Conservation (phyloP, 2,888 invertebrate genomes). For the Alcis repandata region DNA sequence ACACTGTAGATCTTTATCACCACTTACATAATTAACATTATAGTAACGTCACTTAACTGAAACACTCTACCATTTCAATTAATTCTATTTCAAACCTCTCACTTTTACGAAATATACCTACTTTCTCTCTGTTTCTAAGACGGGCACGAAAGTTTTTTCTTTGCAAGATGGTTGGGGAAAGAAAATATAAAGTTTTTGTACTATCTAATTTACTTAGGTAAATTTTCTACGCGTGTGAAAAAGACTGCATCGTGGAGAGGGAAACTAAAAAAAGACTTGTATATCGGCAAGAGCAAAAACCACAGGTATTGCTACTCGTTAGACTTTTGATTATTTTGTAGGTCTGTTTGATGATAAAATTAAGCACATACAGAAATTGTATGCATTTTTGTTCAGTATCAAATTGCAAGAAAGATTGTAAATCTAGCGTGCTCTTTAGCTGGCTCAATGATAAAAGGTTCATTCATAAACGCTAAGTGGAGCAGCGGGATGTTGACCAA, state of each 20-base stretch:
- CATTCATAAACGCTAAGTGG: no score
- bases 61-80: not conserved
- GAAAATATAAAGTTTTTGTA: slow-evolving; percentile 5
- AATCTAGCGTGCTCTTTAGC: slow-evolving; percentile 9
- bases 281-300: slow-evolving; percentile 21
- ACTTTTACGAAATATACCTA: not conserved
- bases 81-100: not conserved
- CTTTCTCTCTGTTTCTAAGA: slow-evolving; percentile 2
- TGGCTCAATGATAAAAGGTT: no score
- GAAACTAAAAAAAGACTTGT: slow-evolving; percentile 28
- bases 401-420: slow-evolving; percentile 5
- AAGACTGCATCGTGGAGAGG: slow-evolving; percentile 33
- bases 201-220: slow-evolving; percentile 15
- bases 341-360: not conserved
- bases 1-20: not conserved
- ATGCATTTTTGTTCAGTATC: not conserved
- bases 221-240: slow-evolving; percentile 29
- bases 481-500: no score
- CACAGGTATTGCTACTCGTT: slow-evolving; percentile 18
- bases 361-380: not conserved
- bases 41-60: not conserved
- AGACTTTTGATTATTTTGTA: not conserved
- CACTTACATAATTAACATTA: no score
- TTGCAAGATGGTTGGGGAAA: slow-evolving; percentile 15
- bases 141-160: slow-evolving; percentile 7